Conservation (phyloP, 2,113 vertebrate species). For the Stigmatopora nigra region DNA sequence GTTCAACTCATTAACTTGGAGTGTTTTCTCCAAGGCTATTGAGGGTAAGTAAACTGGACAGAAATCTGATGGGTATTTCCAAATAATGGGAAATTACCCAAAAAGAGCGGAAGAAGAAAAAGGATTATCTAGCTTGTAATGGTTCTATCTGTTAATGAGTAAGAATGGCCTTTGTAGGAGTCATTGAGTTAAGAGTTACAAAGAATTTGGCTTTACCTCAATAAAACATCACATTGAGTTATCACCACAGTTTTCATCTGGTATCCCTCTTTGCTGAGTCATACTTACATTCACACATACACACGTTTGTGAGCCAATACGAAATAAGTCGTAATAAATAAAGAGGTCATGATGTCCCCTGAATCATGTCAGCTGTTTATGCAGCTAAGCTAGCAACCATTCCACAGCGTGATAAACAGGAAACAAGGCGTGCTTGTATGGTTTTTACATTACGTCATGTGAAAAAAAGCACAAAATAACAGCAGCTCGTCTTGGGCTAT, state of each 20-base stretch:
- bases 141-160: not conserved
- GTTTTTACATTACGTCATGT: slow-evolving; percentile 10
- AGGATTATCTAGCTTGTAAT: not conserved
- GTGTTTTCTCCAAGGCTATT: not conserved
- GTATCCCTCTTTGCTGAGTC: slow-evolving; percentile 42
- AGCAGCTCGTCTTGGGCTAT: not conserved
- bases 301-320: slow-evolving; percentile 39
- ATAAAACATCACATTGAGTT: slow-evolving; percentile 33
- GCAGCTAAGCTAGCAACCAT: slow-evolving; percentile 16
- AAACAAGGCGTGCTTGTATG: slow-evolving; percentile 32
- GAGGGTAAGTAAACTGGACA: not conserved
- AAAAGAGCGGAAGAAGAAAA: not conserved
- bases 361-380: slow-evolving; percentile 40
- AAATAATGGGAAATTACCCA: not conserved
- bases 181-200: slow-evolving; percentile 2
- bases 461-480: not conserved
- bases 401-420: slow-evolving; percentile 17
- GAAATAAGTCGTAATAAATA: slow-evolving; percentile 39
- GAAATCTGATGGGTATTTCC: not conserved
- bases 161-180: not conserved
- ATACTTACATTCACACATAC: slow-evolving; percentile 28
- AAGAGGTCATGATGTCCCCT: slow-evolving; percentile 33
- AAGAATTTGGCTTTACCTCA: slow-evolving; percentile 20
- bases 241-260: slow-evolving; percentile 21
- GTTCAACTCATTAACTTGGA: not conserved